Evolutionary conservation across 2,888 invertebrate species (phyloP).

Genomic region (Oscheius sp.): DNA sequence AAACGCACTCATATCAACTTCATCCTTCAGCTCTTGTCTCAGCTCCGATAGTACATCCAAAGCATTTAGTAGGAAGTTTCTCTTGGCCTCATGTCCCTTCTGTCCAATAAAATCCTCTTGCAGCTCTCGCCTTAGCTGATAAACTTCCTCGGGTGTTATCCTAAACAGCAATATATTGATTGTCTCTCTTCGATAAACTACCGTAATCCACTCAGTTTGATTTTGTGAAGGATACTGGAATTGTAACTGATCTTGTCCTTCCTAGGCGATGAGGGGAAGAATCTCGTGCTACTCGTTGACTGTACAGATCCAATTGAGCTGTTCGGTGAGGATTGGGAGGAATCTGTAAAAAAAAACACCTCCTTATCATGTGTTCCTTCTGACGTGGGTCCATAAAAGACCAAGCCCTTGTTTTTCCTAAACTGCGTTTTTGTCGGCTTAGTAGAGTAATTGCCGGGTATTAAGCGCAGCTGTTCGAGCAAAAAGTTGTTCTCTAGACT

Average conservation of each 20-base stretch:
- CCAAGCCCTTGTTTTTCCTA: no score
- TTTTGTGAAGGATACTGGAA: constrained; percentile 24
- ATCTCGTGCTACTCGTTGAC: constrained; percentile 15
- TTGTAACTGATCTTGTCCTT: constrained; percentile 34
- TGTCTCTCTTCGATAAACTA: background rate
- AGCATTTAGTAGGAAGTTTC: constrained; percentile 25
- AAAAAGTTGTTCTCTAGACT: background rate
- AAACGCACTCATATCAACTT: constrained; percentile 8
- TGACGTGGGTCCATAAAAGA: constrained; percentile 1
- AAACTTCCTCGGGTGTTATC: constrained; percentile 37
- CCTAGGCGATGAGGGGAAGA: constrained; percentile 17
- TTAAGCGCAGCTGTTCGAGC: background rate
- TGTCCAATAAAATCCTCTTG: constrained; percentile 30
- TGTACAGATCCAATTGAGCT: constrained; percentile 30
- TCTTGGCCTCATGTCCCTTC: constrained; percentile 22
- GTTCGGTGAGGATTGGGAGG: constrained; percentile 28
- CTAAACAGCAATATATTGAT: constrained; percentile 15
- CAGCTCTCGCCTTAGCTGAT: constrained; percentile 26
- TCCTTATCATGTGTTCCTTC: constrained; percentile 1
- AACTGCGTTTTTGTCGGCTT: no score
- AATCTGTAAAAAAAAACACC: constrained; percentile 1
- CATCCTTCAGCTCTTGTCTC: constrained; percentile 27
- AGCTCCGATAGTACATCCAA: constrained; percentile 29
- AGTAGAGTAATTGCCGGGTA: no score
- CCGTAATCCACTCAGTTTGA: constrained; percentile 35